These are phyloP conservation scores for Fregata magnificens DNA, from an alignment of 2,113 vertebrate genomes.

Conservation along the genomic window DNA sequence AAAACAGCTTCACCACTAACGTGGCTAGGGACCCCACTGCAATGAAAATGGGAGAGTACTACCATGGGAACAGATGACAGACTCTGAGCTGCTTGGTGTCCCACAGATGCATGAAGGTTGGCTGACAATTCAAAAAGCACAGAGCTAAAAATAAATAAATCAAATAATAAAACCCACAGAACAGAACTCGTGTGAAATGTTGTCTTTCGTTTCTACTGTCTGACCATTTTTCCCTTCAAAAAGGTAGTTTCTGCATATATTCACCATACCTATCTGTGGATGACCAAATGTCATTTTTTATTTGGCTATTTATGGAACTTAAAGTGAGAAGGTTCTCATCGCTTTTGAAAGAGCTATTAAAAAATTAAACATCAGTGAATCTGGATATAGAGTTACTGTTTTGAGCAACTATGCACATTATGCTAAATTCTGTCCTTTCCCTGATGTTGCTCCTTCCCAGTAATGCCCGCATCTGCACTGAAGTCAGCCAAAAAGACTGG, in stretches of 20 bases:
- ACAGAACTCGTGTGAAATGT: not conserved
- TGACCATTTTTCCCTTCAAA: not conserved
- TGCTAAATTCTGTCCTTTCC: not conserved
- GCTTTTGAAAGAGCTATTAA: not conserved
- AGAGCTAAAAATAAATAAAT: not conserved
- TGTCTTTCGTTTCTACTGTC: not conserved
- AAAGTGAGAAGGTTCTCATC: not conserved
- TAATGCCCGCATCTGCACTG: not conserved
- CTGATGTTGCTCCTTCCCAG: not conserved
- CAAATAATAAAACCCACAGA: not conserved
- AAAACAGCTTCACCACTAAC: not conserved
- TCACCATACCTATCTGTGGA: not conserved
- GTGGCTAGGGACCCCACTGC: not conserved
- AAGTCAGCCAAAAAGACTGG: not conserved
- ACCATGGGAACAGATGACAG: not conserved
- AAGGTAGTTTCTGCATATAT: not conserved
- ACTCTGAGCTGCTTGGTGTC: not conserved
- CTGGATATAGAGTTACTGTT: not conserved
- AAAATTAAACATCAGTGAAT: not conserved
- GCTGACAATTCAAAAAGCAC: not conserved
- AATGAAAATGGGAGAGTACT: not conserved
- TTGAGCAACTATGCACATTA: not conserved
- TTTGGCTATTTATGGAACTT: not conserved
- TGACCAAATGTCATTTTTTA: not conserved
- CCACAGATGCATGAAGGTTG: not conserved